Conservation (phyloP, 2,888 invertebrate genomes). For the Parnassius orleans region DNA sequence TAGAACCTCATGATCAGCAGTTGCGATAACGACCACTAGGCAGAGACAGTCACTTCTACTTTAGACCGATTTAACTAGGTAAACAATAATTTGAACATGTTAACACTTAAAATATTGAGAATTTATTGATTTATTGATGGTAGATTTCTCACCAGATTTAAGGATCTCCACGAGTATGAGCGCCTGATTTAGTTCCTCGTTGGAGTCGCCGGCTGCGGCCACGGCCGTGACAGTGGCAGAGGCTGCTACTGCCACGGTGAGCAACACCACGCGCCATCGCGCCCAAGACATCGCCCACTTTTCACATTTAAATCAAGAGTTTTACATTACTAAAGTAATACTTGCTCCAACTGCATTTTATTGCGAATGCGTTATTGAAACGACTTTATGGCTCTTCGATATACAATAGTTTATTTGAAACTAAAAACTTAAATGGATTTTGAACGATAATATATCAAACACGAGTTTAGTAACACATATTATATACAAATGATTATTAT, state of each 20-base stretch:
- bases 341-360: not conserved
- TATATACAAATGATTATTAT: no score
- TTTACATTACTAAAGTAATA: not conserved
- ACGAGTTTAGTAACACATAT: no score
- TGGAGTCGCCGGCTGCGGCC: not conserved
- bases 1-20: no score
- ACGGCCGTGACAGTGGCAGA: not conserved
- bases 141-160: constrained; percentile 11
- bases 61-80: no score
- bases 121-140: no score
- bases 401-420: not conserved
- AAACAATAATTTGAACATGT: no score
- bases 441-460: no score
- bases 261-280: constrained; percentile 1
- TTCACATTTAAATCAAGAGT: not conserved
- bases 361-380: not conserved
- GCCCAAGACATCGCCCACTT: constrained; percentile 5
- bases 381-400: not conserved
- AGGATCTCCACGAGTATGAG: constrained; percentile 16
- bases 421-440: no score
- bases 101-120: no score
- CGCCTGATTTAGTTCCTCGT: constrained; percentile 14
- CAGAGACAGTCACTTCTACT: no score
- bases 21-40: no score
- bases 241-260: not conserved